Base-by-base conservation (phyloP, 2,888 invertebrate genomes). In the Lasius fuliginosus region DNA sequence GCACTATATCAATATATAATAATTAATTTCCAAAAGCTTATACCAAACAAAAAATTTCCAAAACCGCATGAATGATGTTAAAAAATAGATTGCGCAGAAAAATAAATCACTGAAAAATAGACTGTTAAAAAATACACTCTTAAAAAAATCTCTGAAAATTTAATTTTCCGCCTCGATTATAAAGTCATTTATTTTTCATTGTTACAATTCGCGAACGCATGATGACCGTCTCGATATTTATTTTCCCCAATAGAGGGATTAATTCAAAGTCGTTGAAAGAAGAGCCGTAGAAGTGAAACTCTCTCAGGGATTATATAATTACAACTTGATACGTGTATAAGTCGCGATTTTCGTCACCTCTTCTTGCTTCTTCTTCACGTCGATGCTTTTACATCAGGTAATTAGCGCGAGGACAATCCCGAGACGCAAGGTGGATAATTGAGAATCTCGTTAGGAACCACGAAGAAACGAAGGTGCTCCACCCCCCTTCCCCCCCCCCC, bases 361-460 rank as follows among this genome's bases (percentile, higher is more conserved):
- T 67, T 67, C 62, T 77, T 36, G n/a, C 15, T 27, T 5, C n/a
- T 36, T 15, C 15, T 27, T 5, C n/a, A 15, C 27, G 56, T 30
- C 56, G 77, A 64, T 23, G 75, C 58, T n/a, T 68, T 67, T 56
- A 46, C 67, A 56, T n/a, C n/a, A 15, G n/a, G 30, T 58, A 77
- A 77, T 77, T 77, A 77, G 77, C 56, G 67, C 68, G 77, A 15
- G 23, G 27, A 77, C 77, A 77, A 77, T 77, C 42, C 27, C 27
- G 40, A 30, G 62, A 46, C 46, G 33, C 62, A 46, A 30, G n/a
- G 42, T 23, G 27, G 58, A 68, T 77, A 77, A 77, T 73, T 40
- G 81, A 60, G 81, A 49, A 73, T 81, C 81, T 73, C 81, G 73
- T 73, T 73, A 73, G 73, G 69, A 68, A 82, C 69, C 56, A 68